Evolutionary conservation across 2,113 vertebrate genomes (phyloP), one percentile per base, ranked within the genome.

Genomic region (Chaenocephalus aceratus): DNA sequence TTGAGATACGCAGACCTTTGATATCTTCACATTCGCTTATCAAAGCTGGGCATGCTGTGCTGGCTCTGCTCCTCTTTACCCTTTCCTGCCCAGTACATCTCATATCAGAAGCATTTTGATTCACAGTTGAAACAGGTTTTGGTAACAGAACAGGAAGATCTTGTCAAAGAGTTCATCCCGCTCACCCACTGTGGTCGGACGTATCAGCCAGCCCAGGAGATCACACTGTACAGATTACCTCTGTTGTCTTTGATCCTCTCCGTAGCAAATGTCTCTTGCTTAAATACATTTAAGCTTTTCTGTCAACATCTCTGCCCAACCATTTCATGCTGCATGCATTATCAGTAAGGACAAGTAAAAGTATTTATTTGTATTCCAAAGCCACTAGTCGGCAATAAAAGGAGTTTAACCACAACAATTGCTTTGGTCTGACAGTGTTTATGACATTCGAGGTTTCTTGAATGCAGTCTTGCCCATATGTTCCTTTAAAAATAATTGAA

Each of bases 21-120:
- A 91, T 91, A 91, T 88, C 82, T 89, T 73, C 73, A 66, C 51
- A 75, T 90, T 85, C 78, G 71, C 59, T 72, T 88, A 91, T 93
- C 91, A 93, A 88, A 90, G 88, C 49, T 23, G 64, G 52, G 64
- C 80, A 85, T 85, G 75, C 80, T 84, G 83, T 48, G 72, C 77
- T 53, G 73, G 74, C 62, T 82, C 75, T 84, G 67, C 86, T 65
- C 77, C 71, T 76, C 75, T 66, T 80, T 75, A 72, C 75, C 67
- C 70, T 71, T 80, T 78, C 83, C 86, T 86, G 71, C 69, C 77
- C 86, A 76, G 77, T 82, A 86, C 81, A 84, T 88, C 82, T 89
- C 83, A 89, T 88, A 90, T 93, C 89, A 88, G 86, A 88, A 75
- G 72, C 45, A 21, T 92, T 94, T 93, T 89, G 90, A 92, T 90